Evolutionary conservation across 2,113 vertebrate species (phyloP).

Genomic region (Ivindomyrus marchei): DNA sequence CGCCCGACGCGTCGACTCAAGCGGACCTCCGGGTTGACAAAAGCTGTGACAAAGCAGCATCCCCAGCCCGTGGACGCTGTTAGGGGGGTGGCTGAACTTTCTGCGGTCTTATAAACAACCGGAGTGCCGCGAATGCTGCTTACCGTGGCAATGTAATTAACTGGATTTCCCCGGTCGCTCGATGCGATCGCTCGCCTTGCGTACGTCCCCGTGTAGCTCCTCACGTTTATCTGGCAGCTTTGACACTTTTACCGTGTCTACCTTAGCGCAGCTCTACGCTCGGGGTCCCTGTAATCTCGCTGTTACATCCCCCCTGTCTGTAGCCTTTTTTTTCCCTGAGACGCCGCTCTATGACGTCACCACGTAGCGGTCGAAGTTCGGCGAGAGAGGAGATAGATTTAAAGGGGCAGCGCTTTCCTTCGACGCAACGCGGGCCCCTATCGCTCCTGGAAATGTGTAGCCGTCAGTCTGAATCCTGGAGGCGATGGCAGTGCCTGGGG

Average conservation of each 20-base stretch:
- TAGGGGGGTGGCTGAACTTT: slow-evolving; percentile 4
- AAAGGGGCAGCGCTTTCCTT: slow-evolving; percentile 1
- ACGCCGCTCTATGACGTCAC: slow-evolving; percentile 20
- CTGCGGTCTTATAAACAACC: slow-evolving; percentile 10
- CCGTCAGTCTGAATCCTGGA: background rate
- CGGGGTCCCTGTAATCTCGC: background rate
- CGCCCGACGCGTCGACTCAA: background rate
- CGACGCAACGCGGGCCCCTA: background rate
- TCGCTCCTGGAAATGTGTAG: background rate
- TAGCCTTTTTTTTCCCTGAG: slow-evolving; percentile 2
- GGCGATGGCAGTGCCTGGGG: background rate
- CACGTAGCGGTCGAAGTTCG: slow-evolving; percentile 13
- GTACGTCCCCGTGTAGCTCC: background rate
- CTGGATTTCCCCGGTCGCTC: background rate
- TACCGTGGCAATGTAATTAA: slow-evolving; percentile 7
- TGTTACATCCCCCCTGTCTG: background rate
- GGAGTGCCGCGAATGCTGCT: background rate
- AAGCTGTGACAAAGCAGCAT: background rate
- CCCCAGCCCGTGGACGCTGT: background rate
- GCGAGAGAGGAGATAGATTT: background rate
- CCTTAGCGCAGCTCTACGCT: background rate
- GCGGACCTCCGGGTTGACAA: background rate
- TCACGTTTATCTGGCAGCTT: background rate
- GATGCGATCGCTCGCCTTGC: background rate
- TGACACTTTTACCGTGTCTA: background rate